Conservation (phyloP, 2,113 vertebrate species). For the Hippoglossus stenolepis region DNA sequence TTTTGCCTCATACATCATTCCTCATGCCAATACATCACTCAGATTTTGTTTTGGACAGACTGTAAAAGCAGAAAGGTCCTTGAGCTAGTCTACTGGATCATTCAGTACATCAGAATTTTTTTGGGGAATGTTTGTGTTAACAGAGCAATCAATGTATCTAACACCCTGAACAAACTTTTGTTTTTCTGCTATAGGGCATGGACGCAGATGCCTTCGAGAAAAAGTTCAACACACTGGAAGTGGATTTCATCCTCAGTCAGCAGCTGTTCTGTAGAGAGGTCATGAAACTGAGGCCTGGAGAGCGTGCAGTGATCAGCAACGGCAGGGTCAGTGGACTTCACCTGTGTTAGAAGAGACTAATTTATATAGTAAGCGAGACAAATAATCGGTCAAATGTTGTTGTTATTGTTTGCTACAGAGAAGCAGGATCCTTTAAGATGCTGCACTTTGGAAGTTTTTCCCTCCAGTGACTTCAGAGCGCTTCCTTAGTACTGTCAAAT, state of each 20-base stretch:
- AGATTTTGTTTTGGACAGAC: constrained; percentile 45
- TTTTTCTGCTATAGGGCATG: constrained; percentile 86
- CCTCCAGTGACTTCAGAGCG: constrained; percentile 40
- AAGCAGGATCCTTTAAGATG: constrained; percentile 13
- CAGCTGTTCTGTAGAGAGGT: constrained; percentile 91
- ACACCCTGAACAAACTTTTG: constrained; percentile 45
- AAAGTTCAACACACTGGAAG: constrained; percentile 93
- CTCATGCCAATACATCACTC: constrained; percentile 45
- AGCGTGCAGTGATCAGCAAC: constrained; percentile 90
- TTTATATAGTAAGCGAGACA: no score
- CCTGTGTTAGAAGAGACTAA: no score
- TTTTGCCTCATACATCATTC: constrained; percentile 62
- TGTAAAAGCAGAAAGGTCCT: constrained; percentile 37
- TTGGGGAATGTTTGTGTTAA: constrained; percentile 12
- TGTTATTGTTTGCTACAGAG: constrained; percentile 2
- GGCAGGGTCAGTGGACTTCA: constrained; percentile 88
- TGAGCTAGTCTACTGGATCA: constrained; percentile 32
- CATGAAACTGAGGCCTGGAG: constrained; percentile 88
- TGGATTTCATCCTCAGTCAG: constrained; percentile 90
- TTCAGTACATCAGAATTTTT: constrained; percentile 26
- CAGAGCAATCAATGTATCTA: constrained; percentile 25
- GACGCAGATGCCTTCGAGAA: constrained; percentile 91
- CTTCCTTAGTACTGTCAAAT: constrained; percentile 54
- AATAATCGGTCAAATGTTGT: constrained; percentile 17
- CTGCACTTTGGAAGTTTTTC: constrained; percentile 37